Conservation (phyloP, 2,888 invertebrate genomes). For the Lasioglossum pauxillum region DNA sequence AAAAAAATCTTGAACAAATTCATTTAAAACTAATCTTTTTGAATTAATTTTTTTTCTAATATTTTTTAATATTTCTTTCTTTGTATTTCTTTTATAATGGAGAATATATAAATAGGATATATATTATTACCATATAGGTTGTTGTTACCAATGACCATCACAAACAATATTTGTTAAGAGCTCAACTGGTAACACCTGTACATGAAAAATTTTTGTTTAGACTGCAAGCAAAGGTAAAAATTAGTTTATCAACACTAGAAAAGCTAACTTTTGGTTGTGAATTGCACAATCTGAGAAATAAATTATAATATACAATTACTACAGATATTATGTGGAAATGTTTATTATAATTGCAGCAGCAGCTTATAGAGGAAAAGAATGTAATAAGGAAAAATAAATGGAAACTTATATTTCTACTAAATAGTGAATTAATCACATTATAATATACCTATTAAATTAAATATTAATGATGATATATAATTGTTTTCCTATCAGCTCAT, state of each 20-base stretch:
- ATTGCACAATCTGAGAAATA: neutral
- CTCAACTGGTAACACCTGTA: conserved; percentile 1
- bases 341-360: neutral
- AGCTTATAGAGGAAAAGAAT: neutral
- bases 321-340: neutral
- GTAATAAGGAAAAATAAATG: neutral
- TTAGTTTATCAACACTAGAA: neutral
- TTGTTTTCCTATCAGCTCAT: neutral
- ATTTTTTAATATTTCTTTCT: neutral
- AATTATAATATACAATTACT: neutral
- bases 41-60: neutral
- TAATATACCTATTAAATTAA: conserved; percentile 26
- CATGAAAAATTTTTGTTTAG: neutral
- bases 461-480: conserved; percentile 21
- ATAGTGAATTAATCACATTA: neutral
- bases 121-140: neutral
- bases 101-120: neutral
- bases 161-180: conserved; percentile 8
- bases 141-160: conserved; percentile 5
- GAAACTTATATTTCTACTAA: neutral
- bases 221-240: too few species aligned
- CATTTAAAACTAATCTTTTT: neutral
- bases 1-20: conserved; percentile 4
- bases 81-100: neutral
- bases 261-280: neutral